Percentiles rank a stretch among this genome's conserved stretches.
Evolutionary conservation across 2,113 vertebrate species (phyloP).

Genomic region (Prolemur simus): DNA sequence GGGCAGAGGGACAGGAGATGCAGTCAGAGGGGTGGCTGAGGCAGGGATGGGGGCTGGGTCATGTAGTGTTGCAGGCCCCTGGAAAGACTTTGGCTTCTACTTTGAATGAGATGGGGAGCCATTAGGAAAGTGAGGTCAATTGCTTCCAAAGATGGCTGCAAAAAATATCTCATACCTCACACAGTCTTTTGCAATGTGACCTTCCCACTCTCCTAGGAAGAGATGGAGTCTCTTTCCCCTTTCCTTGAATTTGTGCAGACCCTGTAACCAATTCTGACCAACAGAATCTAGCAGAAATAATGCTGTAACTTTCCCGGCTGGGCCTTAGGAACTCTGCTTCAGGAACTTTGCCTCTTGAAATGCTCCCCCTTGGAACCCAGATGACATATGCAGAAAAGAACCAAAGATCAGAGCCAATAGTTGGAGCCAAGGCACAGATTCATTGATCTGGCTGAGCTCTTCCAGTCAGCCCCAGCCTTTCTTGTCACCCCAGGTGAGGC

Average conservation of each 20-base stretch:
- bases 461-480: neutral
- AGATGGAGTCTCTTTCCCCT: neutral
- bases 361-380: neutral
- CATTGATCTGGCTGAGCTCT: neutral
- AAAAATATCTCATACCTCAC: neutral
- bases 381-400: neutral
- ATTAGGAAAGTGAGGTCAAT: neutral
- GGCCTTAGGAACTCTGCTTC: neutral
- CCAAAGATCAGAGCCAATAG: neutral
- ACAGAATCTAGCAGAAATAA: neutral
- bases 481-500: neutral
- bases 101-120: neutral
- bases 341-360: neutral
- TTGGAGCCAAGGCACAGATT: neutral
- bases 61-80: neutral
- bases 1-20: neutral
- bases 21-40: neutral
- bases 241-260: neutral
- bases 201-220: neutral
- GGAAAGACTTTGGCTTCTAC: neutral
- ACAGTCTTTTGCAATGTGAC: neutral
- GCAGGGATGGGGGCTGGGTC: neutral
- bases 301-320: neutral
- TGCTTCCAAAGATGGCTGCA: neutral
- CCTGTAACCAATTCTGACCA: neutral